Percentiles rank a stretch among this genome's conserved stretches.
Conservation (phyloP, 2,888 invertebrate genomes). For the Eledone cirrhosa region DNA sequence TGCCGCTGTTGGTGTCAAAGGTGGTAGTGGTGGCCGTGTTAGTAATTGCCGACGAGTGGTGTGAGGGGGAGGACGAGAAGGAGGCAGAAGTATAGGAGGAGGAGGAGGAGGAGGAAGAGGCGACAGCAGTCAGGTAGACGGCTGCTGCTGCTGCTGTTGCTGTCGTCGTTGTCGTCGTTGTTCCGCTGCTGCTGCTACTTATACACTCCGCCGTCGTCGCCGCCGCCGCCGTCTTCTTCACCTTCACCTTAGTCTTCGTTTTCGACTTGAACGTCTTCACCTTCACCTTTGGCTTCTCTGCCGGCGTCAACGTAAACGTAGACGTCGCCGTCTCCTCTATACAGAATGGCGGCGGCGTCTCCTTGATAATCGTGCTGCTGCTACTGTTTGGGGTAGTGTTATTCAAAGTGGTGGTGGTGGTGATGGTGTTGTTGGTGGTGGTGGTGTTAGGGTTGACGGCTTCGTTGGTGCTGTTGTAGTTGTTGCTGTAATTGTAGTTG, state of each 20-base stretch:
- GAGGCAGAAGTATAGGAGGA: neutral
- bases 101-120: neutral
- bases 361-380: too few relatives aligned
- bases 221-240: neutral
- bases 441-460: too few relatives aligned
- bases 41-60: neutral
- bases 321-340: constrained; percentile 40
- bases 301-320: constrained; percentile 35
- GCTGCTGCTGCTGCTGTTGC: constrained; percentile 27
- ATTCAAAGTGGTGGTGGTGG: too few relatives aligned
- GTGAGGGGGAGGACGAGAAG: neutral
- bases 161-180: constrained; percentile 25
- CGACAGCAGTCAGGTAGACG: constrained; percentile 34
- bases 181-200: constrained; percentile 6
- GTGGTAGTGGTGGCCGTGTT: neutral
- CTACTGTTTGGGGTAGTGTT: too few relatives aligned
- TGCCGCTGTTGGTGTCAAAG: neutral
- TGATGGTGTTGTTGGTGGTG: too few relatives aligned
- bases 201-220: neutral
- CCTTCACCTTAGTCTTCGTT: constrained; percentile 27
- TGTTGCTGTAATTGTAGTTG: too few relatives aligned
- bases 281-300: constrained; percentile 36
- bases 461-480: too few relatives aligned
- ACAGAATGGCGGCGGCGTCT: constrained; percentile 34
- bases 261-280: constrained; percentile 33